A percentile compares a stretch with the other conserved stretches of the same genome.
These are phyloP conservation scores for Coptodon bakossiorum DNA, from an alignment of 2,113 vertebrate species.

Conservation along the genomic window DNA sequence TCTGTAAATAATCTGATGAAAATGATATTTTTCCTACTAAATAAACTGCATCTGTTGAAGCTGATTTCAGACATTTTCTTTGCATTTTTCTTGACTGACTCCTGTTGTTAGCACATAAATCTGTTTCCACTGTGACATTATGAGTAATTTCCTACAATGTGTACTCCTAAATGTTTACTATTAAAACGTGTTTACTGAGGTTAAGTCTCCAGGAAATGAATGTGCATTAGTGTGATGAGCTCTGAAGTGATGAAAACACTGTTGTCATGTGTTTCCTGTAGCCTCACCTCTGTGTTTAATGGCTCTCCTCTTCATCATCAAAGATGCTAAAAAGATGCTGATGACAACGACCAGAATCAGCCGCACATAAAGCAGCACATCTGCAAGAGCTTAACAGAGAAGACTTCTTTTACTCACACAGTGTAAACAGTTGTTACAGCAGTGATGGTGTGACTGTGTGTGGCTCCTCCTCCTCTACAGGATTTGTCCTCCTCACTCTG, in stretches of 20 bases:
- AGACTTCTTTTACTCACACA: neutral
- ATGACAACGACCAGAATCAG: neutral
- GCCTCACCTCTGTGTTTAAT: neutral
- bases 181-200: neutral
- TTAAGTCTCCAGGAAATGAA: neutral
- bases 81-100: neutral
- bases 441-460: neutral
- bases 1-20: neutral
- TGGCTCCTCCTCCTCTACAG: no score
- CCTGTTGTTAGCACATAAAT: neutral
- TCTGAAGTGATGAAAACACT: neutral
- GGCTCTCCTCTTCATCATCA: neutral
- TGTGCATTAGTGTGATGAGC: neutral
- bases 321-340: neutral
- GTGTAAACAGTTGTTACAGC: neutral
- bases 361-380: neutral
- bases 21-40: neutral
- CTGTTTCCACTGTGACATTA: neutral
- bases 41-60: neutral
- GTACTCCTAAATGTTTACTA: neutral
- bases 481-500: no score
- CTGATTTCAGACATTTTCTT: neutral
- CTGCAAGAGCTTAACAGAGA: neutral
- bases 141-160: neutral
- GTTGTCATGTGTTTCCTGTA: neutral